Evolutionary conservation across 2,888 invertebrate genomes (phyloP).

Genomic region (Andrena flavipes): DNA sequence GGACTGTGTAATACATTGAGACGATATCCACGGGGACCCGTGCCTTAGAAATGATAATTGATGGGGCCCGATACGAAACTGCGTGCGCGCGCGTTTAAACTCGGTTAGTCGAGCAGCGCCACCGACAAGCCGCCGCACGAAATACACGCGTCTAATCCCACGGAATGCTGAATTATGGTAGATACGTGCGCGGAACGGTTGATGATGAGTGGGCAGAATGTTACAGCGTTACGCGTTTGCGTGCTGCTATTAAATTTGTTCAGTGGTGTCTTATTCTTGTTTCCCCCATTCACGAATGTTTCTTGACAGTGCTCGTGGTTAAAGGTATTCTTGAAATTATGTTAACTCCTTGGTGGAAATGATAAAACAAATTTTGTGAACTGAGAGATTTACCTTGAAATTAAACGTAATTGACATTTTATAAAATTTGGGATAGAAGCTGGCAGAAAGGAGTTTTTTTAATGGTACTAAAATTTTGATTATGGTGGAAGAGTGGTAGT

Average conservation of each 20-base stretch:
- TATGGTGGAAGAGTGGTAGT: no score
- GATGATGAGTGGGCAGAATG: conserved; percentile 43
- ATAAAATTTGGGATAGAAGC: no score
- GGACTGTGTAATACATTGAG: conserved; percentile 15
- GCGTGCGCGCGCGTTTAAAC: conserved; percentile 21
- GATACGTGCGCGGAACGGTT: conserved; percentile 17
- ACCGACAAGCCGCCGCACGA: conserved; percentile 20
- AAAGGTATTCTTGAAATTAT: conserved; percentile 30
- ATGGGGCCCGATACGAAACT: conserved; percentile 22
- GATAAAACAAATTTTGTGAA: background rate
- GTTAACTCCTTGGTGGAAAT: conserved; percentile 2
- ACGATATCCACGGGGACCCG: background rate
- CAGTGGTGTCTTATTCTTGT: conserved; percentile 34
- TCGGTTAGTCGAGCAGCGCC: conserved; percentile 58
- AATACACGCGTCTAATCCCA: conserved; percentile 49
- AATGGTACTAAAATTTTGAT: no score
- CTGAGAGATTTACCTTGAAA: background rate
- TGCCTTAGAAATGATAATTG: conserved; percentile 44
- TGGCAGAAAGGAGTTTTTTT: no score
- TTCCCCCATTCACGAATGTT: conserved; percentile 1
- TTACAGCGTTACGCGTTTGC: conserved; percentile 19
- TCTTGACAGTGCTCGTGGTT: conserved; percentile 2
- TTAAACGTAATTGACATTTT: background rate
- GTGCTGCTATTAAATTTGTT: conserved; percentile 38
- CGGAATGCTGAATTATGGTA: conserved; percentile 56